These are phyloP conservation scores for Gymnothorax javanicus DNA, from an alignment of 2,797 vertebrate genomes.

Conservation along the genomic window DNA sequence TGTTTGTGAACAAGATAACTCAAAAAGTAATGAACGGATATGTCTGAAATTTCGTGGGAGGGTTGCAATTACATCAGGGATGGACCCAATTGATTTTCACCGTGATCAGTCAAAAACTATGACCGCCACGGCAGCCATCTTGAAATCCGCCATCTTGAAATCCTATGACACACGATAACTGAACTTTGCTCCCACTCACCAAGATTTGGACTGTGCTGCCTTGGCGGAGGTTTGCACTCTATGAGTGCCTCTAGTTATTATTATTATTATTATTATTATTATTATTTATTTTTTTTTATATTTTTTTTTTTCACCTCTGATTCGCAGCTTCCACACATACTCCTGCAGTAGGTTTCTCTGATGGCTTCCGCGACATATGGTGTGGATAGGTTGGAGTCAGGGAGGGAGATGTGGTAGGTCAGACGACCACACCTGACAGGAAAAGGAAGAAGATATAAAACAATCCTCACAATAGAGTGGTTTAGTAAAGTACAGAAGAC, in stretches of 20 bases:
- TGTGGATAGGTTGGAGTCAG: conserved; percentile 81
- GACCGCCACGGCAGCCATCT: too few species aligned
- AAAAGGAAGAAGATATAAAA: conserved; percentile 25
- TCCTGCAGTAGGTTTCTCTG: conserved; percentile 82
- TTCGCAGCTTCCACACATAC: conserved; percentile 82
- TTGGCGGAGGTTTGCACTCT: too few species aligned
- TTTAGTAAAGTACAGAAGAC: not conserved
- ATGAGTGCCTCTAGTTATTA: not conserved
- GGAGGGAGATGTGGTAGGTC: conserved; percentile 83
- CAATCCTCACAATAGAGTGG: not conserved
- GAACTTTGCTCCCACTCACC: too few species aligned
- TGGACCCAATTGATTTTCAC: too few species aligned
- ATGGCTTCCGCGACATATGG: conserved; percentile 83
- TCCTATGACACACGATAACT: too few species aligned
- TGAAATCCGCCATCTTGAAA: too few species aligned
- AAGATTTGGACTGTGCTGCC: too few species aligned
- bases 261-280: conserved; percentile 38
- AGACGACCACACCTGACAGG: conserved; percentile 87
- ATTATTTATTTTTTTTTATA: conserved; percentile 39
- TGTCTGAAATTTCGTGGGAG: too few species aligned
- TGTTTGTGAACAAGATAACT: too few species aligned
- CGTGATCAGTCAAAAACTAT: too few species aligned
- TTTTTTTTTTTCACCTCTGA: conserved; percentile 71
- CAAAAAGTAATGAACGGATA: too few species aligned
- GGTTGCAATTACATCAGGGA: too few species aligned